Evolutionary conservation across 1,140 invertebrate genomes (phyloP).

Genomic region (Solenopsis fugax): DNA sequence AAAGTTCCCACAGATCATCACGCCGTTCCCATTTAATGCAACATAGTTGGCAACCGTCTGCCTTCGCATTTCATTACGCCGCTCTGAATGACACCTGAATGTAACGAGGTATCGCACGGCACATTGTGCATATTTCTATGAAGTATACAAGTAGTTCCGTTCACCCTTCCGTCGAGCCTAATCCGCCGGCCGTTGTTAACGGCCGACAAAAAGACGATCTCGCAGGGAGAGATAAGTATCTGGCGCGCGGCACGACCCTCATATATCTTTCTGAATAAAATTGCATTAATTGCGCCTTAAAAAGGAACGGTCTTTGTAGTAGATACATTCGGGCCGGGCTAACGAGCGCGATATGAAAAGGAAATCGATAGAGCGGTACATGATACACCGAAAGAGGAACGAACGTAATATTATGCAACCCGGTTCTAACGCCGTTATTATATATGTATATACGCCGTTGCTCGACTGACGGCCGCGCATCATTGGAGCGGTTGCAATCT

Average conservation of each 20-base stretch:
- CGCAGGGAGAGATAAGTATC: slow-evolving; percentile 11
- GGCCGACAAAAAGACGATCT: slow-evolving; percentile 51
- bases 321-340: slow-evolving; percentile 32
- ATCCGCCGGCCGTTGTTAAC: slow-evolving; percentile 36
- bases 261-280: slow-evolving; percentile 63
- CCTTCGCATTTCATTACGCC: slow-evolving; percentile 60
- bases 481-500: background rate
- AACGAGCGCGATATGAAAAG: slow-evolving; percentile 53
- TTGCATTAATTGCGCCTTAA: slow-evolving; percentile 63
- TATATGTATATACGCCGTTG: background rate
- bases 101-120: slow-evolving; percentile 37
- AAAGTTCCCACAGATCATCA: slow-evolving; percentile 60
- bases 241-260: slow-evolving; percentile 6
- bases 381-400: slow-evolving; percentile 44
- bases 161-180: slow-evolving; percentile 35
- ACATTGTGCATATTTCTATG: slow-evolving; percentile 46
- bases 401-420: slow-evolving; percentile 62
- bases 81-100: slow-evolving; percentile 63
- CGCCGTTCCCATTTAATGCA: slow-evolving; percentile 22
- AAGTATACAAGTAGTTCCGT: slow-evolving; percentile 54
- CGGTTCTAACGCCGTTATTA: slow-evolving; percentile 15
- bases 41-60: slow-evolving; percentile 54
- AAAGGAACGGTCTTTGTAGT: slow-evolving; percentile 14
- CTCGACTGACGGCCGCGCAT: background rate
- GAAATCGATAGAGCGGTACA: slow-evolving; percentile 71